Base-by-base conservation (phyloP, 2,797 vertebrate species). In the Acipenser transmontanus region DNA sequence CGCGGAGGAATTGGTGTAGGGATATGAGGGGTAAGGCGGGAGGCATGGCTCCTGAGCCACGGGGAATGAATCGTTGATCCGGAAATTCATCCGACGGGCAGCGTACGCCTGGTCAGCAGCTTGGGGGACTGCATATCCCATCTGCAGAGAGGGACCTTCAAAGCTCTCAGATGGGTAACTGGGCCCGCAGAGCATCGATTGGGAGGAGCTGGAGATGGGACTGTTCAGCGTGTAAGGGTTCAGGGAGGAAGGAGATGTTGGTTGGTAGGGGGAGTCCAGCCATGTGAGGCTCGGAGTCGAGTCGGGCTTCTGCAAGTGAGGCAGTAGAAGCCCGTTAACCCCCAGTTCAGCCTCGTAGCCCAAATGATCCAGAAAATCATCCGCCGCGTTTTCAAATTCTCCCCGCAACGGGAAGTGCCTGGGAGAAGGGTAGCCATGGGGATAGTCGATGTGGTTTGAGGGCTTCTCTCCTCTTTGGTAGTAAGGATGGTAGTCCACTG, bases 321-420 rank as follows among this genome's bases (percentile, higher is more conserved):
- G 87, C 0, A 89, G 88, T 0, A 91, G 86, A 20, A 91, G 87
- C 83, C 91, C 90, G 0, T 88, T 90, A 76, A 92, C 89, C 74
- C 90, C 90, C 78, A 91, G 77, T 80, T 91, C 89, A 73, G 78
- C 89, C 74, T 91, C 88, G 8, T 91, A 91, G 68, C 85, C 87
- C 73, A 87, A 81, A 50, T 89, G 83, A 34, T 34, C 34, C 34
- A 34, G 34, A 4, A 34, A 34, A 34, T 34, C 34, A 4, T 4
- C 34, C 1, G 34, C 34, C 34, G 34, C 34, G 34, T 34, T 34
- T 34, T 34, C 34, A 34, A 3, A 34, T 47, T 77, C 80, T 64
- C 90, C 87, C 0, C 82, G 83, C 67, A 88, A 69, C 1, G 70
- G 47, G 0, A 75, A 69, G 61, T 79, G 76, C 64, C 11, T 6